These are phyloP conservation scores for Halichoeres trimaculatus DNA, from an alignment of 2,113 vertebrate genomes.

Conservation along the genomic window DNA sequence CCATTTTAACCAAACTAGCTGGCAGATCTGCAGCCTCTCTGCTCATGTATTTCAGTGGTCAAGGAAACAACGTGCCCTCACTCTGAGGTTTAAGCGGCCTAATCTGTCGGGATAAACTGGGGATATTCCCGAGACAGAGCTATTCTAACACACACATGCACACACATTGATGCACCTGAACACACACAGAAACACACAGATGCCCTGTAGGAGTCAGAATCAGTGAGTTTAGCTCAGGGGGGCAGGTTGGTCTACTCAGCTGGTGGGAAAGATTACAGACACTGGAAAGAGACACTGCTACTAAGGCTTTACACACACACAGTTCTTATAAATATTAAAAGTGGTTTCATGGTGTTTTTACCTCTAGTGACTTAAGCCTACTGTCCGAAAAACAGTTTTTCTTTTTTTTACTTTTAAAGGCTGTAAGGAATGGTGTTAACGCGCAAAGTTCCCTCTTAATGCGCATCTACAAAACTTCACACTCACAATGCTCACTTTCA, in stretches of 20 bases:
- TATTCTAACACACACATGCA: slow-evolving; percentile 71
- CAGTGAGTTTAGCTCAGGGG: slow-evolving; percentile 52
- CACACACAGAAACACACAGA: slow-evolving; percentile 22
- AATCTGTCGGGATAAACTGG: slow-evolving; percentile 81
- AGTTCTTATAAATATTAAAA: slow-evolving; percentile 22
- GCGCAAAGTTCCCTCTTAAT: no score
- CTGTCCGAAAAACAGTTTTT: slow-evolving; percentile 1
- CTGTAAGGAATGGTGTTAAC: background rate
- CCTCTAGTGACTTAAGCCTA: background rate
- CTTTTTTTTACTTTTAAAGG: background rate
- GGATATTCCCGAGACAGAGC: slow-evolving; percentile 77
- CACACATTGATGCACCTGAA: slow-evolving; percentile 19
- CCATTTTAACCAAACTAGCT: slow-evolving; percentile 39
- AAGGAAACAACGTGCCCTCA: slow-evolving; percentile 74
- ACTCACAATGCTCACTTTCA: background rate
- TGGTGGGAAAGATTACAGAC: slow-evolving; percentile 45
- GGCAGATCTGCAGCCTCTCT: slow-evolving; percentile 61
- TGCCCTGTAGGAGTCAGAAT: slow-evolving; percentile 41
- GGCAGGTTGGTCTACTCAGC: slow-evolving; percentile 55
- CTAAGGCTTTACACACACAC: slow-evolving; percentile 65
- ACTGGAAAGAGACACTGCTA: slow-evolving; percentile 47
- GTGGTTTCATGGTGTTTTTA: slow-evolving; percentile 10
- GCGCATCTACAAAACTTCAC: background rate
- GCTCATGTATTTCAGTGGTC: slow-evolving; percentile 64
- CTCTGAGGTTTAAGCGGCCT: slow-evolving; percentile 76